Evolutionary conservation across 2,797 vertebrate species (phyloP).

Genomic region (Huso huso): DNA sequence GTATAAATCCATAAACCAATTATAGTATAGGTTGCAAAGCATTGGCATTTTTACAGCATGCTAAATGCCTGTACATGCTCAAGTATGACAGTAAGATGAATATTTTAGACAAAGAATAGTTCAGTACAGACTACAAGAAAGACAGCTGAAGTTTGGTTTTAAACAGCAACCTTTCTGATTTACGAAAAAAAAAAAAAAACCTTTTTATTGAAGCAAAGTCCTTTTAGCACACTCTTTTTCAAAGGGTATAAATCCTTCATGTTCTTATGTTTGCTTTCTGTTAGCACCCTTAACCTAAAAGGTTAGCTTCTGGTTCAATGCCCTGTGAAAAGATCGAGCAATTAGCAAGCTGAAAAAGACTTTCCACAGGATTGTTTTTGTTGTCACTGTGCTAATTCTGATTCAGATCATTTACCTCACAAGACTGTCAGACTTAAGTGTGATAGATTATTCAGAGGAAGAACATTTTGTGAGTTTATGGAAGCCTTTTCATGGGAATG

Average conservation of each 20-base stretch:
- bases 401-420: constrained; percentile 43
- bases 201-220: background rate
- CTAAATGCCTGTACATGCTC: no score
- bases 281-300: constrained; percentile 48
- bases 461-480: background rate
- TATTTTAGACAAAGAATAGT: no score
- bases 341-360: constrained; percentile 44
- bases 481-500: constrained; percentile 9
- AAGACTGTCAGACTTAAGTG: constrained; percentile 29
- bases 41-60: no score
- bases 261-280: constrained; percentile 51
- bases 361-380: constrained; percentile 23
- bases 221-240: background rate
- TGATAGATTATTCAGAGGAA: constrained; percentile 24
- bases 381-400: constrained; percentile 32
- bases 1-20: no score
- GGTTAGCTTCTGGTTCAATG: constrained; percentile 56
- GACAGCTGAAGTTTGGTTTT: no score
- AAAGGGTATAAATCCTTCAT: background rate
- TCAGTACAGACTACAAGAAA: no score
- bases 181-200: background rate
- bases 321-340: constrained; percentile 41
- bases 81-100: no score
- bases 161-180: background rate
- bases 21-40: no score